Conservation (phyloP, 2,797 vertebrate species). For the Acanthurus lineatus region DNA sequence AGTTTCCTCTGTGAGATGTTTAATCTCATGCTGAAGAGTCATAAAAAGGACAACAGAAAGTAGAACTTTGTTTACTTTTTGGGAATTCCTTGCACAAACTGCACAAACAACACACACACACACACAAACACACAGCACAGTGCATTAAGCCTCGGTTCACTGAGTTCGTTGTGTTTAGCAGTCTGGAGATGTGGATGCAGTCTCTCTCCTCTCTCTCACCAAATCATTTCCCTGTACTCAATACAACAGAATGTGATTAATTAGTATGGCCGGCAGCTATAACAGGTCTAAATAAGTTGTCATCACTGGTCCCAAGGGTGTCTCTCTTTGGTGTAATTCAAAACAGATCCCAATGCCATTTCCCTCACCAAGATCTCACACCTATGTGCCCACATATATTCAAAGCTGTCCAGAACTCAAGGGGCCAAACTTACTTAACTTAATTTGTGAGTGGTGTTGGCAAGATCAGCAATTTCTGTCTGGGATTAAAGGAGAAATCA, state of each 20-base stretch:
- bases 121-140: slow-evolving; percentile 16
- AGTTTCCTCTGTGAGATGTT: background rate
- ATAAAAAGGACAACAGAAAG: background rate
- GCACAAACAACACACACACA: slow-evolving; percentile 15
- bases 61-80: background rate
- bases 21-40: slow-evolving; percentile 3
- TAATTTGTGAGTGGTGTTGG: slow-evolving; percentile 54
- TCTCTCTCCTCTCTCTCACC: slow-evolving; percentile 53
- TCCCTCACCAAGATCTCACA: slow-evolving; percentile 36
- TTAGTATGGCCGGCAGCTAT: slow-evolving; percentile 71
- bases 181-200: slow-evolving; percentile 64
- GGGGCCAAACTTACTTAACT: slow-evolving; percentile 55
- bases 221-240: slow-evolving; percentile 63
- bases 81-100: slow-evolving; percentile 25
- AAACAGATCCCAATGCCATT: slow-evolving; percentile 57
- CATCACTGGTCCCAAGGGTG: slow-evolving; percentile 57
- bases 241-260: slow-evolving; percentile 80
- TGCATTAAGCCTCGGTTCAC: slow-evolving; percentile 63
- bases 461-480: slow-evolving; percentile 32
- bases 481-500: slow-evolving; percentile 72
- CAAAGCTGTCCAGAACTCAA: slow-evolving; percentile 52
- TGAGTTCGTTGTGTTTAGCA: slow-evolving; percentile 78
- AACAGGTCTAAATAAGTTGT: slow-evolving; percentile 76
- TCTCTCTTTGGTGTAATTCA: slow-evolving; percentile 51
- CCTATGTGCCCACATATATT: slow-evolving; percentile 49